Evolutionary conservation across 2,888 invertebrate genomes (phyloP), one percentile per base, ranked within the genome.

Genomic region (Beris chalybata): DNA sequence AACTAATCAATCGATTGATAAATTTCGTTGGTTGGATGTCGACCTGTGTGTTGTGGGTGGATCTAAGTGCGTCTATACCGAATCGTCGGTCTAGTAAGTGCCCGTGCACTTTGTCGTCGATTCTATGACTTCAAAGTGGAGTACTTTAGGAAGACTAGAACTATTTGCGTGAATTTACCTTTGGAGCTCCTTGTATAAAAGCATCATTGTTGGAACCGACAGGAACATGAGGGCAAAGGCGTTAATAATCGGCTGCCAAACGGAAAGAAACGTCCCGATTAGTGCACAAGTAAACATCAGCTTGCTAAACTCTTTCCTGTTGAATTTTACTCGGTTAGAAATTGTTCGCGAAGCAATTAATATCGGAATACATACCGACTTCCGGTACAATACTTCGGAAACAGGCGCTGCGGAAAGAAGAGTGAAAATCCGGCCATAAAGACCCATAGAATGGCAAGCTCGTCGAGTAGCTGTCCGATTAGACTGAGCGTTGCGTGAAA

Each of bases 401-500:
- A 89, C 76, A 87, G 85, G 77, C 86, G 83, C 74, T 85, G 84
- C 31, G 91, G 91, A 65, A 87, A 85, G 80, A 91, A 92, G 82
- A 92, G 84, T 44, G 89, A 88, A 76, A 90, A 88, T 5, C 88
- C 89, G 29, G 90, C 89, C 84, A 90, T 88, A 72, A 89, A 88
- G 2, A 92, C 87, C 93, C 92, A 93, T 54, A 93, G 76, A 75
- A 93, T 93, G 53, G 91, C 87, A 71, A 92, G 79, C 77, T 93
- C 92, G 80, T 93, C 92, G 66, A 93, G 79, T 43, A 93, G 79
- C 80, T 93, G 92, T 31, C 92, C 91, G 71, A 91, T 86, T 73
- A 92, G 83, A 74, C 91, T 91, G 43, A 93, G 82, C 3, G 92
- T 93, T 5, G 92, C 92, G 81, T 93, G 93, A 76, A 93, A 93